Conservation (phyloP, 2,113 vertebrate species). For the Entosphenus tridentatus region DNA sequence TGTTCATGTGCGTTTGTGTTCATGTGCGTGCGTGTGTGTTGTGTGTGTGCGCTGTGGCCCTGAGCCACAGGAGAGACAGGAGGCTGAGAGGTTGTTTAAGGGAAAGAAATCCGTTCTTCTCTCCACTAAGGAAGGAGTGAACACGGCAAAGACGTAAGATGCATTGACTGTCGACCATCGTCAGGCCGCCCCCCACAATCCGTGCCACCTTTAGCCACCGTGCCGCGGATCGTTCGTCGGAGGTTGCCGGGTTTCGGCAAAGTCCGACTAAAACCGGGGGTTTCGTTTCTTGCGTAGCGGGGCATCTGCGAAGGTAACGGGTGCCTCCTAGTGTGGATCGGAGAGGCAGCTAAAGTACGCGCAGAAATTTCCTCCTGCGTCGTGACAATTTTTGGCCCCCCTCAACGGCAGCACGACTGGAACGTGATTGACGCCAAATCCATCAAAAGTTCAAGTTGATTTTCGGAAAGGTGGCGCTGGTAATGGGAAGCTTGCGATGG, state of each 20-base stretch:
- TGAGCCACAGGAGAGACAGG: slow-evolving; percentile 84
- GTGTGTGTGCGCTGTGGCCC: slow-evolving; percentile 41
- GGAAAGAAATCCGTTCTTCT: slow-evolving; percentile 87
- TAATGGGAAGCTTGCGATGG: too few relatives aligned
- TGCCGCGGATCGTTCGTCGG: slow-evolving; percentile 28
- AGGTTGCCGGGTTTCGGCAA: slow-evolving; percentile 9
- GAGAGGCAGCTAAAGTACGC: slow-evolving; percentile 23
- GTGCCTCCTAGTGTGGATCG: slow-evolving; percentile 14
- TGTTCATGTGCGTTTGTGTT: not conserved
- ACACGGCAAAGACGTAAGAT: slow-evolving; percentile 97
- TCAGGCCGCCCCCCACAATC: slow-evolving; percentile 11
- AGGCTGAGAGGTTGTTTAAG: slow-evolving; percentile 99
- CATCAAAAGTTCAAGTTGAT: too few relatives aligned
- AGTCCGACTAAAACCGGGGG: not conserved
- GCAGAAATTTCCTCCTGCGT: too few relatives aligned
- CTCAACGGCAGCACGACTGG: too few relatives aligned
- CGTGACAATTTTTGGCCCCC: too few relatives aligned
- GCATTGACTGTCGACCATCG: slow-evolving; percentile 15
- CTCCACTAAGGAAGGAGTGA: slow-evolving; percentile 99
- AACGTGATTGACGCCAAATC: too few relatives aligned
- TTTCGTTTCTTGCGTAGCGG: slow-evolving; percentile 10
- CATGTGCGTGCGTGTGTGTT: slow-evolving; percentile 13
- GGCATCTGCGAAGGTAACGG: too few relatives aligned
- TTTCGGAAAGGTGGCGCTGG: too few relatives aligned
- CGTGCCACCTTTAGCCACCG: slow-evolving; percentile 36